Evolutionary conservation across 2,113 vertebrate genomes (phyloP), one percentile per base, ranked within the genome.

Genomic region (Oophaga pumilio): DNA sequence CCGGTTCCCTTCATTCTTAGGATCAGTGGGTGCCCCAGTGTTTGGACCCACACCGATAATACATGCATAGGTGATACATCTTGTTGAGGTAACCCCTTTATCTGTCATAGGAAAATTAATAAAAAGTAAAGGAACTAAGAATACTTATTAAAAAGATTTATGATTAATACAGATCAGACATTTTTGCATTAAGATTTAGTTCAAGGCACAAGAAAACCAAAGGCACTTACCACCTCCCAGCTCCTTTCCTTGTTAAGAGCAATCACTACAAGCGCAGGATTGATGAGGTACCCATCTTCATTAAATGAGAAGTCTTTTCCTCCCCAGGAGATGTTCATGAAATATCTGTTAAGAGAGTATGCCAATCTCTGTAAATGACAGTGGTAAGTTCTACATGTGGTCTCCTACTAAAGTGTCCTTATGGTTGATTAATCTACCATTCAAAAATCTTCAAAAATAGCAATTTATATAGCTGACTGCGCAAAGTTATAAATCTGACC

Each of bases 231-330:
- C 96, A 98, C 97, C 94, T 98, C 97, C 97, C 97, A 98, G 66
- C 91, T 96, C 64, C 96, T 94, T 87, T 97, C 96, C 89, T 96
- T 95, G 88, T 93, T 97, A 91, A 97, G 97, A 56, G 97, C 97
- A 91, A 98, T 97, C 76, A 99, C 97, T 6, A 97, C 97, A 71
- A 99, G 92, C 57, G 97, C 97, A 15, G 98, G 98, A 89, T 98
- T 99, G 89, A 97, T 93, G 89, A 99, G 95, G 93, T 97, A 98
- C 0, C 98, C 98, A 0, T 98, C 97, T 53, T 93, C 94, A 20
- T 96, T 97, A 91, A 99, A 99, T 85, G 97, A 98, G 89, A 98
- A 98, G 82, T 99, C 98, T 82, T 96, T 94, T 88, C 96, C 96
- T 1, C 96, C 96, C 90, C 98, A 96, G 0, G 97, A 96, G 93